phyloP scores from a whole-genome alignment of 2,113 vertebrate species.

The Promerops cafer region DNA sequence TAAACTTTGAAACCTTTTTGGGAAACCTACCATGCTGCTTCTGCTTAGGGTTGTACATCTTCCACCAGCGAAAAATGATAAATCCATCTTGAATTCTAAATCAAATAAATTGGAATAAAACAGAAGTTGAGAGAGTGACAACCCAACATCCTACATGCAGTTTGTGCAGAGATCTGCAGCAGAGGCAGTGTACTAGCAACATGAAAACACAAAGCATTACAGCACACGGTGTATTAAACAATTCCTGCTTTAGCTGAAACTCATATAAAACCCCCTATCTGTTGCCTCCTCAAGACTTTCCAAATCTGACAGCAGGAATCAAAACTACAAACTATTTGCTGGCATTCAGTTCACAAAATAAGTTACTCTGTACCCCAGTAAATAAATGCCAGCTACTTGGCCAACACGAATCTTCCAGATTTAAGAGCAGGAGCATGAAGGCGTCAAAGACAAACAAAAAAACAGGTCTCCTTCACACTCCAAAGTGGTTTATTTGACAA shows the following conservation, averaged over 20 bases:
- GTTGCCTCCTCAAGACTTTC: not conserved
- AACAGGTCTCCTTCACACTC: not conserved
- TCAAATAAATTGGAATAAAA: conserved; percentile 3
- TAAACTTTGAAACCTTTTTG: not conserved
- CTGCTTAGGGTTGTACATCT: conserved; percentile 98
- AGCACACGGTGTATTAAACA: not conserved
- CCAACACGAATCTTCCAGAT: not conserved
- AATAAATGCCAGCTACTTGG: not conserved
- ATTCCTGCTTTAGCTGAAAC: not conserved
- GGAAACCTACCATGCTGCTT: conserved; percentile 90
- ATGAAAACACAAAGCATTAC: not conserved
- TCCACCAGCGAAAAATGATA: conserved; percentile 99
- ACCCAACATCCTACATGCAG: not conserved
- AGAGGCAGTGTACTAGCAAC: not conserved
- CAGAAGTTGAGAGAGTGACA: not conserved
- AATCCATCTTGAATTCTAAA: conserved; percentile 96
- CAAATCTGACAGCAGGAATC: not conserved
- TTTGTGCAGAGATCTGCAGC: not conserved
- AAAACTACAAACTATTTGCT: not conserved
- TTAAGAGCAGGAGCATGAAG: not conserved
- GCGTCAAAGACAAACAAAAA: not conserved
- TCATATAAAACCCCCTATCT: not conserved
- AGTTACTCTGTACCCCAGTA: not conserved
- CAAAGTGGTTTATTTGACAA: not conserved
- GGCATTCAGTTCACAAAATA: accelerated